Conservation (phyloP, 2,797 vertebrate species). For the Platalea minor region DNA sequence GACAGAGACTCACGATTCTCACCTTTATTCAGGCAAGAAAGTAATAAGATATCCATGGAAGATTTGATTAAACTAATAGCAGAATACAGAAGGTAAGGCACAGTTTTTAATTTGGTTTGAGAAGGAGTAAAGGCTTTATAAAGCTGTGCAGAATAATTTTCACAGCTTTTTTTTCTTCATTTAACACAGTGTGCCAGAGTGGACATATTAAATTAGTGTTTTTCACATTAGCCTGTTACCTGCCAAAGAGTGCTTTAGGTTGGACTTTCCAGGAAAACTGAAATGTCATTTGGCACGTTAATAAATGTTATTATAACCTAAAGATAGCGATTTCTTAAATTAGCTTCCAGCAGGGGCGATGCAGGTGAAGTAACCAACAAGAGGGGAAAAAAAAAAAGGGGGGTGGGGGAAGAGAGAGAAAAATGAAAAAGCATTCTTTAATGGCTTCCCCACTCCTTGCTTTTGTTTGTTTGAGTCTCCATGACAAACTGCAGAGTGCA, state of each 20-base stretch:
- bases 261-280: conserved; percentile 17
- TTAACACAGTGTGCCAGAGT: not conserved
- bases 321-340: not conserved
- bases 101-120: not conserved
- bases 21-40: conserved; percentile 96
- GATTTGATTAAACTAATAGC: conserved; percentile 92
- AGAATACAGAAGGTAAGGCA: conserved; percentile 89
- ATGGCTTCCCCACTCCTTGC: not conserved
- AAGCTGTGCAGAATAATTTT: not conserved
- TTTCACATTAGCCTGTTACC: conserved; percentile 16
- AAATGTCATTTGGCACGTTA: not conserved
- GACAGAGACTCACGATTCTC: conserved; percentile 96
- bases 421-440: not conserved
- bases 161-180: not conserved
- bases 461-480: not conserved
- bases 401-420: too few species aligned
- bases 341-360: not conserved
- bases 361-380: not conserved
- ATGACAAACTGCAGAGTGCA: not conserved
- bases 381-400: not conserved
- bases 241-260: not conserved
- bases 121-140: not conserved
- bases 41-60: conserved; percentile 93
- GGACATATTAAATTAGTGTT: not conserved
- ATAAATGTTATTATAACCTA: not conserved